These are phyloP conservation scores for Contarinia nasturtii DNA, from an alignment of 1,140 invertebrate genomes.

Conservation along the genomic window DNA sequence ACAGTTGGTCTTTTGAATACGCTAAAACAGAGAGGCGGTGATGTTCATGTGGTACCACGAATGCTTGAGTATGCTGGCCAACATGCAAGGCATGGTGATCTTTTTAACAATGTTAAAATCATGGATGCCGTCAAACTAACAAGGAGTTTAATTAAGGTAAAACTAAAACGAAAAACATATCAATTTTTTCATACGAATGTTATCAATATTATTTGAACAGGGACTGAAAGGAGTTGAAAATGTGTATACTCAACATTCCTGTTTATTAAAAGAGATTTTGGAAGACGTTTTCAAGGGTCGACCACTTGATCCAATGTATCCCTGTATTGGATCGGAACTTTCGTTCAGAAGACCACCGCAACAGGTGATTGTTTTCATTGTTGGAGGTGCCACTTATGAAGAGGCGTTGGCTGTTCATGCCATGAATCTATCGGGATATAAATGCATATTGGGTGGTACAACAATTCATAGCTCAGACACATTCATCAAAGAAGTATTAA, in stretches of 20 bases:
- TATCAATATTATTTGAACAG: conserved; percentile 22
- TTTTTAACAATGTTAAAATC: conserved; percentile 47
- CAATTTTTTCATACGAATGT: not conserved
- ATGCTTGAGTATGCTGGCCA: conserved; percentile 65
- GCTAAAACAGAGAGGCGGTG: conserved; percentile 45
- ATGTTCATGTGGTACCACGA: conserved; percentile 39
- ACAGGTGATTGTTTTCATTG: conserved; percentile 85
- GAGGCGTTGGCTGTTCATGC: conserved; percentile 77
- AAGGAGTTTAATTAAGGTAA: conserved; percentile 72
- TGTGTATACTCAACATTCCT: conserved; percentile 90
- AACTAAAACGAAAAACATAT: not conserved
- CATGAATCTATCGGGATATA: conserved; percentile 58
- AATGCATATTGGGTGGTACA: conserved; percentile 77
- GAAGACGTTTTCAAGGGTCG: conserved; percentile 80
- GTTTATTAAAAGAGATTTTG: conserved; percentile 63
- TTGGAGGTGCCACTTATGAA: conserved; percentile 95
- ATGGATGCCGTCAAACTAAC: conserved; percentile 80
- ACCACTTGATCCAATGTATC: conserved; percentile 63
- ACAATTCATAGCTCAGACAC: conserved; percentile 74
- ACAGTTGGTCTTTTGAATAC: conserved; percentile 49
- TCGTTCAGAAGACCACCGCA: conserved; percentile 40
- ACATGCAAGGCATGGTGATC: conserved; percentile 55
- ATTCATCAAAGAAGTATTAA: conserved; percentile 51
- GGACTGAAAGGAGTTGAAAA: conserved; percentile 88
- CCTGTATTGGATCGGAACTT: conserved; percentile 48